Evolutionary conservation across 2,888 invertebrate species (phyloP), one percentile per base, ranked within the genome.

Genomic region (Malachius bipustulatus): DNA sequence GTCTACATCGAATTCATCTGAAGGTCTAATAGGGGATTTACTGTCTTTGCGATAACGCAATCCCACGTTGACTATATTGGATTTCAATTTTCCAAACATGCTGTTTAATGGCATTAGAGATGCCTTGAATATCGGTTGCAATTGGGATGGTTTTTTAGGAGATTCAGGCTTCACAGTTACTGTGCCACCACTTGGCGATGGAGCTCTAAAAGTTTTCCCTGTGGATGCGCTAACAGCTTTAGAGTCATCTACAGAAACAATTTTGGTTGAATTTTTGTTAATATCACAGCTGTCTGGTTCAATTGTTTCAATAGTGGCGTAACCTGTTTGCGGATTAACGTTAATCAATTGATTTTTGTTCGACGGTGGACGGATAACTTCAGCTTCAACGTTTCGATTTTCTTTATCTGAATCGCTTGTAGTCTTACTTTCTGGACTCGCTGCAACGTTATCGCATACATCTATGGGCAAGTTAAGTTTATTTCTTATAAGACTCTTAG

Each of bases 71-170:
- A 47, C 49, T 2, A 61, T 37, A 38, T 62, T 62, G 2, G 47
- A 51, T 59, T 74, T 75, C 24, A 83, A 63, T 62, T 75, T 78
- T 40, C 77, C 82, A 52, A 84, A 70, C 56, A 83, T 73, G 44
- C 71, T 77, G 49, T 82, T 82, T 16, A 83, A 66, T 6, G 82
- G 80, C 47, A 73, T 63, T 32, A 75, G 56, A 8, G 64, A 56
- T 14, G 64, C 65, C 47, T 66, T 67, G 19, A 62, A 55, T 9
- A 59, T 51, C 1, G 61, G 62, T 37, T 59, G 59, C 14, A 40
- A 38, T 10, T 38, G 41, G 4, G 48, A 37, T 27, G 44, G 34
- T 31, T 44, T 48, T 4, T 14, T 34, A 15, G 29, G 26, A 12
- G 34, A 40, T 16, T 48, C 47, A 32, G 48, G 43, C 42, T 52